A percentile compares a stretch with the other conserved stretches of the same genome.
These are phyloP conservation scores for Drosophila eohydei DNA, from an alignment of 2,888 invertebrate species.

Conservation along the genomic window DNA sequence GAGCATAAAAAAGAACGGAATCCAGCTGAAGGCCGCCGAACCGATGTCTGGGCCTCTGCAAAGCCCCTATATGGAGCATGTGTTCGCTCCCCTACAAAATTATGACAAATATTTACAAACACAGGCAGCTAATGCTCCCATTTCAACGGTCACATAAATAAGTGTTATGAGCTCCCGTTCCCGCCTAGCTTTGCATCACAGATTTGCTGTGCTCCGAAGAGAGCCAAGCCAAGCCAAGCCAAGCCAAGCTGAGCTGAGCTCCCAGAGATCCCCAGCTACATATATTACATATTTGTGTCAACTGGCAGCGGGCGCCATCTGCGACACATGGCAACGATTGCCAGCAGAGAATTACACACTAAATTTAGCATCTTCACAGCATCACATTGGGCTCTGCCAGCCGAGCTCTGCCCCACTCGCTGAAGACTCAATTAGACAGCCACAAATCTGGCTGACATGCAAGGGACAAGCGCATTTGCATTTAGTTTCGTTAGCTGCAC, in stretches of 20 bases:
- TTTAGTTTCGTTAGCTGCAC: conserved; percentile 41
- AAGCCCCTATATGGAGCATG: conserved; percentile 39
- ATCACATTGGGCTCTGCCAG: conserved; percentile 11
- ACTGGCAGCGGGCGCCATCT: conserved; percentile 49
- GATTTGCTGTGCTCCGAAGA: conserved; percentile 40
- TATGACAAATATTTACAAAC: conserved; percentile 83
- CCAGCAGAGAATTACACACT: conserved; percentile 77
- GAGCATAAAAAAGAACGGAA: conserved; percentile 17
- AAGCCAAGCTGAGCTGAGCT: conserved; percentile 20
- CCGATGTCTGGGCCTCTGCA: conserved; percentile 1
- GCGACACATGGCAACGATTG: conserved; percentile 82
- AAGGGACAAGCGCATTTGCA: conserved; percentile 45
- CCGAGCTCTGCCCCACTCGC: conserved; percentile 16
- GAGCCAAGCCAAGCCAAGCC: neutral
- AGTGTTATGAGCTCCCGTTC: conserved; percentile 67
- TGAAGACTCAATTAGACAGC: conserved; percentile 67
- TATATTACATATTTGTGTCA: conserved; percentile 60
- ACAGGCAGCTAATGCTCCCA: conserved; percentile 77
- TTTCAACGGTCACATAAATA: conserved; percentile 83
- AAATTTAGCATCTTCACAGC: conserved; percentile 73
- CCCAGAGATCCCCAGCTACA: neutral
- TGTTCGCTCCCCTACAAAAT: conserved; percentile 51
- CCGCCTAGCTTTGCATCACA: conserved; percentile 63
- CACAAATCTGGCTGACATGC: conserved; percentile 70
- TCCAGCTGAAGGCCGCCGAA: conserved; percentile 19